phyloP scores from a whole-genome alignment of 1,140 invertebrate genomes.

The Agrilus planipennis region DNA sequence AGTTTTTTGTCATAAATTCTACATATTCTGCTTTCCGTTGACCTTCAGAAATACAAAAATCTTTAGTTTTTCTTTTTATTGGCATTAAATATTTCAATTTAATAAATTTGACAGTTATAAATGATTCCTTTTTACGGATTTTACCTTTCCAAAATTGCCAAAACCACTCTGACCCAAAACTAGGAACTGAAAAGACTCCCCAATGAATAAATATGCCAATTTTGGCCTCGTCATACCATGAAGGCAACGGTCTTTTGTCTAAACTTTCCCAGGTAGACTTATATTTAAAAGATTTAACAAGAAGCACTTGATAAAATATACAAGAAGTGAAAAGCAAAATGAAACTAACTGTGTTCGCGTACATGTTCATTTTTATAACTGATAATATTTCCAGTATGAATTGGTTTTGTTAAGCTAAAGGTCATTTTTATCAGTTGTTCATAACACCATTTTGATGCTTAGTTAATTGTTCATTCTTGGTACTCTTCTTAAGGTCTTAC shows the following conservation, averaged over 20 bases:
- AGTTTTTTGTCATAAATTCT: conserved; percentile 61
- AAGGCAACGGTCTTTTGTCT: conserved; percentile 68
- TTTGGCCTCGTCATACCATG: conserved; percentile 83
- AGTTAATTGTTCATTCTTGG: too few relatives aligned
- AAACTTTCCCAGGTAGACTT: conserved; percentile 70
- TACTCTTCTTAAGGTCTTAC: too few relatives aligned
- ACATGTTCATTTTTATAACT: too few relatives aligned
- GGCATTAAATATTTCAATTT: not conserved
- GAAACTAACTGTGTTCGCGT: too few relatives aligned
- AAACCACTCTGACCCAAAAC: conserved; percentile 78
- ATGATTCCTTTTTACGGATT: conserved; percentile 2
- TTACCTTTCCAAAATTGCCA: conserved; percentile 67
- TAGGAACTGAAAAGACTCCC: conserved; percentile 85
- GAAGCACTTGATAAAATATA: too few relatives aligned
- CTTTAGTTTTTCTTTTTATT: not conserved
- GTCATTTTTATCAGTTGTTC: too few relatives aligned
- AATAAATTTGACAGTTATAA: not conserved
- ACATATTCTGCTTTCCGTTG: conserved; percentile 71
- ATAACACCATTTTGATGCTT: too few relatives aligned
- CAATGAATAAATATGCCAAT: conserved; percentile 90
- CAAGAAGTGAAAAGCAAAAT: too few relatives aligned
- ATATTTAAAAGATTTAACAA: too few relatives aligned
- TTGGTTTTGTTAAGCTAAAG: too few relatives aligned
- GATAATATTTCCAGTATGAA: too few relatives aligned
- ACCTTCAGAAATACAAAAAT: conserved; percentile 36